Evolutionary conservation across 2,797 vertebrate genomes (phyloP).

Genomic region (Petrocephalus sullivani): DNA sequence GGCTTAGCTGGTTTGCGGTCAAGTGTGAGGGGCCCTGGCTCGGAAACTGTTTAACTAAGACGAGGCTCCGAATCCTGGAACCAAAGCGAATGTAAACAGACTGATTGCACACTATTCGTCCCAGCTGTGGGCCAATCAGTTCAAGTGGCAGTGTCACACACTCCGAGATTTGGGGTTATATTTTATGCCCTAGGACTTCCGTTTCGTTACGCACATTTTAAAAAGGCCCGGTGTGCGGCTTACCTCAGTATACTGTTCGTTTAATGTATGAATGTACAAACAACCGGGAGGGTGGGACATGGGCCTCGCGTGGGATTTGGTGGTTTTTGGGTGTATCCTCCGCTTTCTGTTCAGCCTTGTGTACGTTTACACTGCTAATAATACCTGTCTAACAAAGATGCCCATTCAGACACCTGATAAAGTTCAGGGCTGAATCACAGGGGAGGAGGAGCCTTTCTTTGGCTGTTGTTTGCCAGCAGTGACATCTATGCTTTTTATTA

Average conservation of each 20-base stretch:
- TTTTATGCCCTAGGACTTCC: background rate
- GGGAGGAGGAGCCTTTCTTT: background rate
- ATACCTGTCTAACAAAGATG: background rate
- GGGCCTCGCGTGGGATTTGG: background rate
- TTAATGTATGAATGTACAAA: background rate
- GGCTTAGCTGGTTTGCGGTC: background rate
- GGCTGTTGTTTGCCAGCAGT: background rate
- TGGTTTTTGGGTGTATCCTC: background rate
- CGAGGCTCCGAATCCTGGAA: background rate
- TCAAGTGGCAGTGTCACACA: background rate
- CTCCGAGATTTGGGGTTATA: background rate
- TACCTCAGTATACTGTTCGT: too few species aligned
- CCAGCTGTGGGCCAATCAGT: background rate
- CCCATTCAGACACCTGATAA: conserved; percentile 5
- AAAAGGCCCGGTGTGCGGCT: background rate
- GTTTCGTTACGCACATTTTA: background rate
- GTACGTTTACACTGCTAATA: background rate
- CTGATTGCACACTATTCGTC: background rate
- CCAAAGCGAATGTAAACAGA: background rate
- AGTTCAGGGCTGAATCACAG: background rate
- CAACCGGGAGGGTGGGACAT: background rate
- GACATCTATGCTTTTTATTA: background rate
- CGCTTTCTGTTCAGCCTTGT: background rate
- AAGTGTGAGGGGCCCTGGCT: background rate
- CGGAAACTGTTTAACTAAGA: background rate